Evolutionary conservation across 2,888 invertebrate genomes (phyloP), one percentile per base, ranked within the genome.

Genomic region (Griposia aprilina): DNA sequence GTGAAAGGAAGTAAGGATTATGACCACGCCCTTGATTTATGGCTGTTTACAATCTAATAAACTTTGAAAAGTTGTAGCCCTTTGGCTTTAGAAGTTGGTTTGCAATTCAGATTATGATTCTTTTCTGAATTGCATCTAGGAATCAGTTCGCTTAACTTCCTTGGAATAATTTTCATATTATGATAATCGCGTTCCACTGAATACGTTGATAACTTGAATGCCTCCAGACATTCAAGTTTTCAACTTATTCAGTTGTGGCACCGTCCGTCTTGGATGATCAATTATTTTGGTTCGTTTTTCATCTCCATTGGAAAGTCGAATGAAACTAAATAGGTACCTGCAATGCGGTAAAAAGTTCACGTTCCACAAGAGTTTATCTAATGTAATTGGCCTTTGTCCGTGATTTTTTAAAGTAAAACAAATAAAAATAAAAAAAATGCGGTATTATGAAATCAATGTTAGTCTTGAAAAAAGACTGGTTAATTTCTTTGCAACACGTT

Each of bases 111-210:
- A 78, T 26, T 48, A 63, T n/a, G 23, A 52, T 17, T 17, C 6
- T 26, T 20, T 23, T 78, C 20, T 52, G 78, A 52, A 62, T 62
- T 77, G 45, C 52, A 76, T 30, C 15, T 52, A 62, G n/a, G 15
- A n/a, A 45, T 78, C 76, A 63, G 52, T 52, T 45, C 20, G 30
- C 13, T 63, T 55, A 66, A 23, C 13, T 76, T 50, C 45, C 48
- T 17, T 26, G 13, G 48, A 78, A 76, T 55, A 66, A 48, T 79
- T 76, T 66, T 66, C 55, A 79, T 48, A 66, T 66, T 76, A 79
- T 57, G 67, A 26, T 57, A 76, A 79, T 76, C 15, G 20, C 30
- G 30, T 48, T n/a, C 17, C 48, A 41, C 48, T 23, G 55, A 67
- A 79, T 79, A 57, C 11, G 57, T 67, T 79, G 57, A 79, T 57